phyloP scores from a whole-genome alignment of 2,888 invertebrate species.

The Nymphalis c-album region DNA sequence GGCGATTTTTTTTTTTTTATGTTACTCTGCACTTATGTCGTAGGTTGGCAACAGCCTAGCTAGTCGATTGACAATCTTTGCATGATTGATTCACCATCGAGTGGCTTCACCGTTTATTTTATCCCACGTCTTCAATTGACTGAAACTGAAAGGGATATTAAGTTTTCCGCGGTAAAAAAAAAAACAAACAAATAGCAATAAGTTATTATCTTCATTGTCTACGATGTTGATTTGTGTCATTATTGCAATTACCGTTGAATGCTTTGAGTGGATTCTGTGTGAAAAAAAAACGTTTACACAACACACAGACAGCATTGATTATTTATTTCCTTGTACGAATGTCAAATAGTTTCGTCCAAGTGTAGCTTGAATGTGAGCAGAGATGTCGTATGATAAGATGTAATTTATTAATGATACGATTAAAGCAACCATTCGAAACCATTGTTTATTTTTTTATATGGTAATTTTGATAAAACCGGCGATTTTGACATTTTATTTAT shows the following conservation, averaged over 20 bases:
- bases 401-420: too few species aligned
- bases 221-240: constrained; percentile 19
- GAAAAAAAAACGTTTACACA: constrained; percentile 14
- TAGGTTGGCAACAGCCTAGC: too few species aligned
- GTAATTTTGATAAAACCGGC: too few species aligned
- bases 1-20: too few species aligned
- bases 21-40: too few species aligned
- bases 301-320: constrained; percentile 14
- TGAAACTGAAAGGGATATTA: constrained; percentile 5
- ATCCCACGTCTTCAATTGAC: not conserved
- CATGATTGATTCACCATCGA: not conserved
- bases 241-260: constrained; percentile 22
- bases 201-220: constrained; percentile 19
- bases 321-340: constrained; percentile 13
- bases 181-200: constrained; percentile 7
- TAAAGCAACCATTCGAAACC: too few species aligned
- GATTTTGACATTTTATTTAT: not conserved
- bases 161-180: constrained; percentile 11
- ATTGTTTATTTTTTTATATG: too few species aligned
- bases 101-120: not conserved
- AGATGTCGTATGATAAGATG: not conserved
- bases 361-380: not conserved
- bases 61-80: not conserved
- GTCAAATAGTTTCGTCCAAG: not conserved
- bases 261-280: constrained; percentile 20